These are phyloP conservation scores for Gorsachius magnificus DNA, from an alignment of 2,797 vertebrate genomes.

Conservation along the genomic window DNA sequence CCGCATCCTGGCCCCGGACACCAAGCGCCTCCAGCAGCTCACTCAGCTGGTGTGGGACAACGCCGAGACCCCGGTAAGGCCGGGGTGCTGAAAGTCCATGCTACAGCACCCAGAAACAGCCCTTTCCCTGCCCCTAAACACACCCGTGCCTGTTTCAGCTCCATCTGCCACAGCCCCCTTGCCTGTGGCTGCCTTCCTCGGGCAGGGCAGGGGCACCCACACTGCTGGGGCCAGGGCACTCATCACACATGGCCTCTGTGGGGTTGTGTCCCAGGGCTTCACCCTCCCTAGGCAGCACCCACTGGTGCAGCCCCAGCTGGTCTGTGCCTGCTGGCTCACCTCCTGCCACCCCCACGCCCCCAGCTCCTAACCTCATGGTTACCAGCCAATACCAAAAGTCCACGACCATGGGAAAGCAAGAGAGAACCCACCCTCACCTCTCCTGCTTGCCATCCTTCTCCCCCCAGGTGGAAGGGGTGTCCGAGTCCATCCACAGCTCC, in stretches of 20 bases:
- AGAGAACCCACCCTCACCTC: neutral
- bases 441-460: neutral
- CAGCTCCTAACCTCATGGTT: rapidly evolving
- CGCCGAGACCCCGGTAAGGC: slow-evolving; percentile 84
- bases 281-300: neutral
- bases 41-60: slow-evolving; percentile 84
- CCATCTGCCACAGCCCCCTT: neutral
- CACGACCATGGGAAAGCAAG: rapidly evolving
- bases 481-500: slow-evolving; percentile 78
- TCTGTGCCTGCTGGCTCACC: neutral
- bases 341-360: neutral
- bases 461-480: slow-evolving; percentile 84
- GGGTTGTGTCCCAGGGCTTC: rapidly evolving
- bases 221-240: rapidly evolving
- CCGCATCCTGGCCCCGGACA: slow-evolving; percentile 69
- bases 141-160: neutral
- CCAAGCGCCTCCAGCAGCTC: slow-evolving; percentile 71
- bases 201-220: neutral
- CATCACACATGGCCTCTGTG: neutral
- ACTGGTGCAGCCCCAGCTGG: neutral
- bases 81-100: rapidly evolving
- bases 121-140: neutral
- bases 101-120: neutral
- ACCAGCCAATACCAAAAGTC: neutral
- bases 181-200: neutral